phyloP scores from a whole-genome alignment of 2,888 invertebrate genomes.

The Phengaris alcon region DNA sequence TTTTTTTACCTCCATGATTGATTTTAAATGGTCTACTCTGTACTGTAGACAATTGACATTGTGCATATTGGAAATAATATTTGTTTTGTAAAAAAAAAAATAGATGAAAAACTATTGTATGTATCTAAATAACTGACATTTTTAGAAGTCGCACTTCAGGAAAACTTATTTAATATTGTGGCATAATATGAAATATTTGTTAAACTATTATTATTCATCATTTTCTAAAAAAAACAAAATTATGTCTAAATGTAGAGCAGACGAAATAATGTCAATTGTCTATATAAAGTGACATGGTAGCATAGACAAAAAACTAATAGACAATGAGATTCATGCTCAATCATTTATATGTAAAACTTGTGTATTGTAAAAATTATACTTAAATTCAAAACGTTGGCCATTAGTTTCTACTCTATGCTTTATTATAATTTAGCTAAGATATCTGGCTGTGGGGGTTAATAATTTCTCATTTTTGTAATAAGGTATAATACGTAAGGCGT shows the following conservation, averaged over 20 bases:
- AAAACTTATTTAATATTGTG: too few species aligned
- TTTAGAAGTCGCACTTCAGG: too few species aligned
- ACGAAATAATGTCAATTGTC: conserved; percentile 1
- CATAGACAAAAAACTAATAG: conserved; percentile 5
- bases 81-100: neutral
- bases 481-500: too few species aligned
- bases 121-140: too few species aligned
- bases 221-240: too few species aligned
- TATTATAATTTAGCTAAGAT: neutral
- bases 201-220: too few species aligned
- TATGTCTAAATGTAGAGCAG: too few species aligned
- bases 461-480: neutral
- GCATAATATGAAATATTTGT: too few species aligned
- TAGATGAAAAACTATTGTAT: neutral
- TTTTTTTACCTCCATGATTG: conserved; percentile 11
- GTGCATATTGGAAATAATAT: neutral
- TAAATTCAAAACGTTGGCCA: neutral
- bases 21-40: neutral
- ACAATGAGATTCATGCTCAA: neutral
- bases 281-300: neutral
- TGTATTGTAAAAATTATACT: neutral
- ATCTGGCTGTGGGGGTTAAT: neutral
- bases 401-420: conserved; percentile 4
- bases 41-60: neutral
- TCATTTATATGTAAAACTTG: neutral